These are phyloP conservation scores for Cancer borealis DNA, from an alignment of 2,888 invertebrate genomes.

Conservation along the genomic window DNA sequence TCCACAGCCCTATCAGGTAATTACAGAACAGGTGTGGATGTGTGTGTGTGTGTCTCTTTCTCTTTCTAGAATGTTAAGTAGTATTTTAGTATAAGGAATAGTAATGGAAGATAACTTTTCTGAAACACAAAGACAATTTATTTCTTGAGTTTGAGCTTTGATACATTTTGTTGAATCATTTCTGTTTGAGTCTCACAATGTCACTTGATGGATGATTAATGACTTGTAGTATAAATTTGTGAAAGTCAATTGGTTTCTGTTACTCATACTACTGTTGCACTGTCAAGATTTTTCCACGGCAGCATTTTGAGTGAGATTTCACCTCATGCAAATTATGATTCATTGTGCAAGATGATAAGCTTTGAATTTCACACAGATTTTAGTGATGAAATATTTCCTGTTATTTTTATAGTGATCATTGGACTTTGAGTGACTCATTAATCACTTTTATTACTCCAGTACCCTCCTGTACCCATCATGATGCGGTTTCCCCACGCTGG, in stretches of 20 bases:
- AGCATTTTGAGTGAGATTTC: not conserved
- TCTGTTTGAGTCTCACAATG: not conserved
- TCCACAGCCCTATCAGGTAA: conserved; percentile 74
- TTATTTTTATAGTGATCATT: not conserved
- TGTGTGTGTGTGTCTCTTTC: not conserved
- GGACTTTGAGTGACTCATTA: not conserved
- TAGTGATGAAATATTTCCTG: not conserved
- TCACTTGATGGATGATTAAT: not conserved
- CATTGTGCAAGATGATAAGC: not conserved
- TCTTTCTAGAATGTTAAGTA: not conserved
- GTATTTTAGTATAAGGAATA: no score
- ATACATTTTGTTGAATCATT: not conserved
- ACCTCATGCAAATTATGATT: not conserved
- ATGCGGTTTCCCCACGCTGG: conserved; percentile 70
- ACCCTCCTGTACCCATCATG: conserved; percentile 65
- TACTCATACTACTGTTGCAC: not conserved
- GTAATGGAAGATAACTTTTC: not conserved
- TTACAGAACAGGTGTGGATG: not conserved
- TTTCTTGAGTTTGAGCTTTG: not conserved
- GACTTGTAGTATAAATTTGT: not conserved
- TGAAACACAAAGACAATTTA: not conserved
- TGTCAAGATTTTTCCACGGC: not conserved
- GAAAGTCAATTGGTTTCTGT: not conserved
- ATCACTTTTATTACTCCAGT: conserved; percentile 60
- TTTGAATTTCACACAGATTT: not conserved